These are phyloP conservation scores for Drosophila willistoni DNA, from an alignment of 1,140 invertebrate genomes.

Conservation along the genomic window DNA sequence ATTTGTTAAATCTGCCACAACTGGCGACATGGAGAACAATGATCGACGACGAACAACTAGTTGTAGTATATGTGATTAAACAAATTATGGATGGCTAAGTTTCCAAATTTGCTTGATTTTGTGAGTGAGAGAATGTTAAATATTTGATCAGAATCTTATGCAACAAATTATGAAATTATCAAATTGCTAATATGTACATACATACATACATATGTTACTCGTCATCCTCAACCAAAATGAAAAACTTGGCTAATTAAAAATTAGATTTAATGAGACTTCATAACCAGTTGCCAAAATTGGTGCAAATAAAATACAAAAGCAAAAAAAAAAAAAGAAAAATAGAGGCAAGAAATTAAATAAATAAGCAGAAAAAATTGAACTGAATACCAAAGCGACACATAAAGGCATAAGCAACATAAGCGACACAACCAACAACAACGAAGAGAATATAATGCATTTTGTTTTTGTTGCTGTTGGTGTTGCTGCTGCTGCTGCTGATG, in stretches of 20 bases:
- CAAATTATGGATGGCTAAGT: conserved; percentile 71
- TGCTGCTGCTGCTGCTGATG: conserved; percentile 45
- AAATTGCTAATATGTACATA: not conserved
- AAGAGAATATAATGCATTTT: conserved; percentile 72
- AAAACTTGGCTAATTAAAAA: conserved; percentile 71
- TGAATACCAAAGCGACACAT: conserved; percentile 75
- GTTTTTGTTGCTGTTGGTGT: conserved; percentile 49
- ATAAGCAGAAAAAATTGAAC: conserved; percentile 72
- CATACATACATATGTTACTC: too few relatives aligned
- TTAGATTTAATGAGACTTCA: conserved; percentile 80
- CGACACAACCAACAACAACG: conserved; percentile 35
- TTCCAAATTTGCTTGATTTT: conserved; percentile 57
- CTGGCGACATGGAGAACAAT: conserved; percentile 6
- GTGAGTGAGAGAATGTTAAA: conserved; percentile 2
- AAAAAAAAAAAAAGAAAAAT: conserved; percentile 42
- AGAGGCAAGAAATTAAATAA: conserved; percentile 48
- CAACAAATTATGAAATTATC: conserved; percentile 14
- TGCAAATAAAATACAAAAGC: conserved; percentile 44
- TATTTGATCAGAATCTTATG: conserved; percentile 4
- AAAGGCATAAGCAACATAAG: conserved; percentile 68
- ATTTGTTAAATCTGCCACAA: conserved; percentile 65
- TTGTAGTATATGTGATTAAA: conserved; percentile 59
- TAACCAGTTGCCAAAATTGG: conserved; percentile 78
- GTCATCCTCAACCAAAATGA: not conserved
- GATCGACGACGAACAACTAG: not conserved